Conservation (phyloP, 1,140 invertebrate genomes). For the Vanessa atalanta region DNA sequence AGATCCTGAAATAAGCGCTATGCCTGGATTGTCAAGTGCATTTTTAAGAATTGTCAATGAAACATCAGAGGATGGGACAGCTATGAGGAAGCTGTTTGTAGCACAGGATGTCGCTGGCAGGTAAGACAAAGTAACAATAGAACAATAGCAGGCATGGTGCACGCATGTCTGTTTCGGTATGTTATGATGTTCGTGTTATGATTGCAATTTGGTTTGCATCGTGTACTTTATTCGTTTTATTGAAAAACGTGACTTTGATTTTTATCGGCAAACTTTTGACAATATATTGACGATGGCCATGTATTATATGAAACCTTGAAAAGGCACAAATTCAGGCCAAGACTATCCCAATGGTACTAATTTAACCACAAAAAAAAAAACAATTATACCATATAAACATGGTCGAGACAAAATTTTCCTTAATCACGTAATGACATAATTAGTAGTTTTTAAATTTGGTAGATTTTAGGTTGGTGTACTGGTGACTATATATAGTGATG, state of each 20-base stretch:
- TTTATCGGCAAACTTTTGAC: neutral
- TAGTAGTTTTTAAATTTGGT: no score
- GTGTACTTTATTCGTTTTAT: neutral
- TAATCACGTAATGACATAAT: no score
- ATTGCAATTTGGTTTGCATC: conserved; percentile 5
- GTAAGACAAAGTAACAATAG: conserved; percentile 49
- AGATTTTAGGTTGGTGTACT: no score
- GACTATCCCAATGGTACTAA: no score
- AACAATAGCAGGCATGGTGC: conserved; percentile 26
- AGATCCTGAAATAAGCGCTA: conserved; percentile 48
- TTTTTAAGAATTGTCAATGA: conserved; percentile 67
- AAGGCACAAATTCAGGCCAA: no score
- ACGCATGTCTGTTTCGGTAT: neutral
- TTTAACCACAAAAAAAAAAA: no score
- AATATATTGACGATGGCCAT: neutral
- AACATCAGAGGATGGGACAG: conserved; percentile 58
- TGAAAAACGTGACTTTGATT: neutral
- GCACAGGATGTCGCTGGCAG: conserved; percentile 81
- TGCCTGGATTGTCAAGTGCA: conserved; percentile 71
- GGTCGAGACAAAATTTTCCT: no score
- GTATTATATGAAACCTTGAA: no score
- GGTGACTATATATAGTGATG: no score
- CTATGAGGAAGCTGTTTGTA: conserved; percentile 67
- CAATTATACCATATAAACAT: no score
- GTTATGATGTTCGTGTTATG: neutral